Conservation (phyloP, 1,140 invertebrate genomes). For the Bombus pascuorum region DNA sequence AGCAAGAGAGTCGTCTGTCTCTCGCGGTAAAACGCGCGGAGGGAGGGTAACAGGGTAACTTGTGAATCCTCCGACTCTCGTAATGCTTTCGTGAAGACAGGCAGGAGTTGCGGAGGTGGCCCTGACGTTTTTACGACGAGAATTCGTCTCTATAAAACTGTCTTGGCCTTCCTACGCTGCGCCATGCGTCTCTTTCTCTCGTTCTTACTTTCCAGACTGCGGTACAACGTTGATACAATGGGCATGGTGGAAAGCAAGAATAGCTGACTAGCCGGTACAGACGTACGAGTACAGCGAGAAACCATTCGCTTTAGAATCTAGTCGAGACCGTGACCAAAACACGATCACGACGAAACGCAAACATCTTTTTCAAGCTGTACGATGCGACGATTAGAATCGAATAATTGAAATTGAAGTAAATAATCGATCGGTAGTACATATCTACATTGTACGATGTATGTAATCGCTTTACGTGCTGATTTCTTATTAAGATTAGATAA, state of each 20-base stretch:
- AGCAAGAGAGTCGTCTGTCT: conserved; percentile 53
- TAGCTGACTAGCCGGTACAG: conserved; percentile 44
- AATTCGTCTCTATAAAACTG: conserved; percentile 80
- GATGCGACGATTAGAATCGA: no score
- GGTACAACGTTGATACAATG: conserved; percentile 64
- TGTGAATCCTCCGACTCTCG: conserved; percentile 72
- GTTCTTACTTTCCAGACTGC: conserved; percentile 35
- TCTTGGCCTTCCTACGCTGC: conserved; percentile 66
- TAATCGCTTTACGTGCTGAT: no score
- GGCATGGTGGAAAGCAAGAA: conserved; percentile 56
- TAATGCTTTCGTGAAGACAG: conserved; percentile 68
- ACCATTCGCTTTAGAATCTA: conserved; percentile 28
- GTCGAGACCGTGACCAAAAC: neutral
- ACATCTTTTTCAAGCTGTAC: no score
- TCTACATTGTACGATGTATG: no score
- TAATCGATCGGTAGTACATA: no score
- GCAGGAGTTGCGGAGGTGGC: conserved; percentile 69
- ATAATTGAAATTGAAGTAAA: no score
- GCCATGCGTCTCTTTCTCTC: conserved; percentile 17
- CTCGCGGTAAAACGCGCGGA: conserved; percentile 39
- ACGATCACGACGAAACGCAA: neutral
- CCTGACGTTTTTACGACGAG: conserved; percentile 78
- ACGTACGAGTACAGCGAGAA: conserved; percentile 26
- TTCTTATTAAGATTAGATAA: no score
- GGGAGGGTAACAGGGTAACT: conserved; percentile 70